Evolutionary conservation across 2,113 vertebrate species (phyloP).

Genomic region (Acanthochromis polyacanthus): DNA sequence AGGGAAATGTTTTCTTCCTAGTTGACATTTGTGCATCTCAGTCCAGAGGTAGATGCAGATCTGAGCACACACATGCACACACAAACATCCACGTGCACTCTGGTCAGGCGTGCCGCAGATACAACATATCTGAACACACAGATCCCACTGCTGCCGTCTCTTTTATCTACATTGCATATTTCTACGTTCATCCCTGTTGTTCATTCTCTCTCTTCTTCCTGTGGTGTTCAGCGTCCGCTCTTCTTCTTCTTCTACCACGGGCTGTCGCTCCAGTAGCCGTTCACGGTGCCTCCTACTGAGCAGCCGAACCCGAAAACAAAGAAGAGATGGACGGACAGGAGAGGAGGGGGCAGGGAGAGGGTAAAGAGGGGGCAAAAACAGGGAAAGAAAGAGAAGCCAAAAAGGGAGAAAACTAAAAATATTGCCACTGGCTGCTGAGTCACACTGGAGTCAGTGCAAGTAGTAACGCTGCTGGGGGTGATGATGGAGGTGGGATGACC

Average conservation of each 20-base stretch:
- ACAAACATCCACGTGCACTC: constrained; percentile 21
- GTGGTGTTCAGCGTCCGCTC: not conserved
- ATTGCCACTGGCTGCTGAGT: constrained; percentile 75
- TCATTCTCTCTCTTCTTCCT: constrained; percentile 35
- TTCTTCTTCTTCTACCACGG: constrained; percentile 80
- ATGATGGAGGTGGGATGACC: constrained; percentile 41
- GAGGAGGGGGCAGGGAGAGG: constrained; percentile 9
- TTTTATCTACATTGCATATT: constrained; percentile 74
- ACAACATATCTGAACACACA: constrained; percentile 50
- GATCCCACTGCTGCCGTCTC: constrained; percentile 33
- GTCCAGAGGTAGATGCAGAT: constrained; percentile 74
- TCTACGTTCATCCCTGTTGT: constrained; percentile 57
- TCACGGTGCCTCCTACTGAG: constrained; percentile 83
- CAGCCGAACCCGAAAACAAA: constrained; percentile 57
- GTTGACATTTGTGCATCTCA: constrained; percentile 56
- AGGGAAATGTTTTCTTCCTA: constrained; percentile 19
- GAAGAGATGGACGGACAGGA: constrained; percentile 80
- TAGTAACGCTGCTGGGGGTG: constrained; percentile 54
- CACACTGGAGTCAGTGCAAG: constrained; percentile 71
- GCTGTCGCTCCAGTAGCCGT: constrained; percentile 88
- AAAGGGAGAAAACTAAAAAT: constrained; percentile 81
- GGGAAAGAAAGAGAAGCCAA: constrained; percentile 80
- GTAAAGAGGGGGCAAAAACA: constrained; percentile 54
- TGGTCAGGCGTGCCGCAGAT: constrained; percentile 23
- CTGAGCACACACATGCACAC: constrained; percentile 35